These are phyloP conservation scores for Poeciliopsis prolifica DNA, from an alignment of 2,113 vertebrate genomes.

Conservation along the genomic window DNA sequence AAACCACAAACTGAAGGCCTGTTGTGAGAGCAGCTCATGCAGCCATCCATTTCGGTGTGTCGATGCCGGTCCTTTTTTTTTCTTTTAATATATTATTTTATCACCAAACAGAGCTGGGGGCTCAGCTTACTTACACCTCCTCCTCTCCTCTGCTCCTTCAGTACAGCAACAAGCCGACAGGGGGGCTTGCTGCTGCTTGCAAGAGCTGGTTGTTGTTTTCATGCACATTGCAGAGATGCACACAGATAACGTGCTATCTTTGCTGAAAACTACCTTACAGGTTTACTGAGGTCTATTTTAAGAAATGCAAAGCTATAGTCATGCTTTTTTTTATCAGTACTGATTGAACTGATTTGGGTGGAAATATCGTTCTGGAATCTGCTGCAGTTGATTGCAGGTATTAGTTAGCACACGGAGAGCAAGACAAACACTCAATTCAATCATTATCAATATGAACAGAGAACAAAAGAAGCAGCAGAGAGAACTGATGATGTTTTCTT, in stretches of 20 bases:
- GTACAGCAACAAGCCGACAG: constrained; percentile 13
- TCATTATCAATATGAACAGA: constrained; percentile 58
- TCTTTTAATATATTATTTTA: background rate
- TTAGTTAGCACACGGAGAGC: constrained; percentile 16
- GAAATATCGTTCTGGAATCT: background rate
- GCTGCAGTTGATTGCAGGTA: constrained; percentile 3
- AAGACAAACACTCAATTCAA: constrained; percentile 23
- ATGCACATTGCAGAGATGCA: constrained; percentile 16
- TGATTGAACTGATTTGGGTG: constrained; percentile 23
- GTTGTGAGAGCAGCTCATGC: constrained; percentile 61
- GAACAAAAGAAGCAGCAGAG: constrained; percentile 68
- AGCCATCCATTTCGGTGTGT: constrained; percentile 35
- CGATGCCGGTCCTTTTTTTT: constrained; percentile 27
- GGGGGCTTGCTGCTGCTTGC: constrained; percentile 34
- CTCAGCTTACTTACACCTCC: constrained; percentile 13
- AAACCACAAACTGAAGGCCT: constrained; percentile 63
- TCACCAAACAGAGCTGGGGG: constrained; percentile 11
- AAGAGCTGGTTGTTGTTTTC: constrained; percentile 28
- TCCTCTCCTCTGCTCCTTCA: background rate
- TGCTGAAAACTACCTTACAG: background rate
- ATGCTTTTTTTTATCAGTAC: constrained; percentile 1
- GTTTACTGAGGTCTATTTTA: constrained; percentile 11
- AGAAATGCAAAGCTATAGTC: background rate
- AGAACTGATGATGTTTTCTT: constrained; percentile 70
- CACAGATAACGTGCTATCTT: constrained; percentile 4